Evolutionary conservation across 2,797 vertebrate species (phyloP), one percentile per base, ranked within the genome.

Genomic region (Sphenodon punctatus): DNA sequence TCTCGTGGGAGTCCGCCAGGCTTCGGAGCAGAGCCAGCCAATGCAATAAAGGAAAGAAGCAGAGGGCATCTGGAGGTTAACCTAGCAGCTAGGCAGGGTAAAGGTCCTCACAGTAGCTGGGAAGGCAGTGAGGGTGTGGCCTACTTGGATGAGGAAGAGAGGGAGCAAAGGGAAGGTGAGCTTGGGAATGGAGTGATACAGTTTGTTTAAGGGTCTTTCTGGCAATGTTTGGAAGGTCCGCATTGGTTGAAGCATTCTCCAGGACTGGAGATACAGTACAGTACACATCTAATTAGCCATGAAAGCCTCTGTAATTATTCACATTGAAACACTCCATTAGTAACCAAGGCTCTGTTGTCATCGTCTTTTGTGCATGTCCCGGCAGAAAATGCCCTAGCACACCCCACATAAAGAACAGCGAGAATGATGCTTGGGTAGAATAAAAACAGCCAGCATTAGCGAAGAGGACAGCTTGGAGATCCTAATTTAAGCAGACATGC

Each of bases 271-370:
- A 87, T 86, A 88, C 86, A 88, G 78, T 67, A 82, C 30, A 58
- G n/a, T 30, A 53, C 49, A n/a, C 88, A 90, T 88, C 88, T 90
- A 91, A 91, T 91, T 92, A 89, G 82, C 65, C 67, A 73, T 49
- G 63, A 92, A 92, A 89, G 86, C 73, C 82, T 91, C 20, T 22
- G 75, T 93, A 89, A 86, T 89, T 90, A 87, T 92, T 93, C 90
- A 87, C 88, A 89, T 86, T 80, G 82, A 86, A 89, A 84, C 87
- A 75, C 89, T 87, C 89, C 0, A 2, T 80, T 88, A 78, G 89
- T 92, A 87, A 77, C 87, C 78, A 75, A 88, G 82, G 87, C 87
- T 85, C 55, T 91, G 78, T 82, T 81, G 80, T 90, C 90, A 84
- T 56, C 69, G 86, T 70, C 88, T 88, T 90, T 93, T 93, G 89